These are phyloP conservation scores for Prunella fulvescens DNA, from an alignment of 2,113 vertebrate species.

Conservation along the genomic window DNA sequence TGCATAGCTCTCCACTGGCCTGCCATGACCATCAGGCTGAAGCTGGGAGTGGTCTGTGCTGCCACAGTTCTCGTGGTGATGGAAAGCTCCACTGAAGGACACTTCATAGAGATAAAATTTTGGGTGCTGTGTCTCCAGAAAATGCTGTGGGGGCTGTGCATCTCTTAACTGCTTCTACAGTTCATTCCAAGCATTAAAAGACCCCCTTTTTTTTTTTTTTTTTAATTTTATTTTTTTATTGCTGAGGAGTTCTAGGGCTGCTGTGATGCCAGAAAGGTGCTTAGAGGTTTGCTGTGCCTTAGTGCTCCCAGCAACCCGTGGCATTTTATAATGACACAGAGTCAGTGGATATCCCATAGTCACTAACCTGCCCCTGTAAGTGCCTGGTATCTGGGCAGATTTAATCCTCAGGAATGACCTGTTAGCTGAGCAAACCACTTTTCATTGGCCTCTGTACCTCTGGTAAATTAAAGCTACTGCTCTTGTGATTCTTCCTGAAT, in stretches of 20 bases:
- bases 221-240: neutral
- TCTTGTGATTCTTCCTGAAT: neutral
- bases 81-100: neutral
- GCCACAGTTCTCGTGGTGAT: neutral
- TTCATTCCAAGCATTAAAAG: neutral
- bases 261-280: neutral
- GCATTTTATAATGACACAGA: neutral
- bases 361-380: neutral
- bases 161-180: neutral
- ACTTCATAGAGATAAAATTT: neutral
- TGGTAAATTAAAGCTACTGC: slow-evolving; percentile 4
- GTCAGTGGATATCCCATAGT: neutral
- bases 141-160: neutral
- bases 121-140: neutral
- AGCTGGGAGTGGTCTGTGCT: neutral
- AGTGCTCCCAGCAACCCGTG: neutral
- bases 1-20: neutral
- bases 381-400: neutral
- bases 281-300: neutral
- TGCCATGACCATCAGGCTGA: neutral
- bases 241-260: neutral
- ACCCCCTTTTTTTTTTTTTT: rapidly evolving
- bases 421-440: neutral
- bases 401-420: neutral
- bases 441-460: neutral